A percentile compares a stretch with the other conserved stretches of the same genome.
phyloP scores from a whole-genome alignment of 2,888 invertebrate species.

The Sicus ferrugineus region DNA sequence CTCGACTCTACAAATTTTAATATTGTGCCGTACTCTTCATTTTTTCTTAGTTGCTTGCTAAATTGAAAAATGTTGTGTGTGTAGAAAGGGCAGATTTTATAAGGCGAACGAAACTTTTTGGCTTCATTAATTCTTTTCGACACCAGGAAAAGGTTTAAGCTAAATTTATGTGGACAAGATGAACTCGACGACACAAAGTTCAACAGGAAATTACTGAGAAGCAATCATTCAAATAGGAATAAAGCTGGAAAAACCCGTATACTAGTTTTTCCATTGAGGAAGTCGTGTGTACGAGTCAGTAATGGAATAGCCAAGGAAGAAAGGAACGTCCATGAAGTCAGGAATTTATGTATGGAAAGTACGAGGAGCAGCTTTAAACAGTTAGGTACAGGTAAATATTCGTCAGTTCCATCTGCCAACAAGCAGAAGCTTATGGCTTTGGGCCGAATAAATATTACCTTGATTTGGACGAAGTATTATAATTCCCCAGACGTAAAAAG shows the following conservation, averaged over 20 bases:
- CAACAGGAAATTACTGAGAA: conserved; percentile 6
- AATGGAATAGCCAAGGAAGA: no score
- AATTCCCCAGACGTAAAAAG: conserved; percentile 28
- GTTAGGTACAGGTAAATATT: background rate
- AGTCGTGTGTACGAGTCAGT: no score
- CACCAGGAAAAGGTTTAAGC: conserved; percentile 13
- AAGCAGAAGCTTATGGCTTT: no score
- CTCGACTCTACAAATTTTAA: background rate
- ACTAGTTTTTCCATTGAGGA: no score
- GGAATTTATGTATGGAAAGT: no score
- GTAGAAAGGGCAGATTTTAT: conserved; percentile 38
- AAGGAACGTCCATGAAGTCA: no score
- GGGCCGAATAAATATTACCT: background rate
- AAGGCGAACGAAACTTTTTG: conserved; percentile 29
- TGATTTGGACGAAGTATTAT: background rate
- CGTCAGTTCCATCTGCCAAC: no score
- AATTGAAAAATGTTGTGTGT: conserved; percentile 39
- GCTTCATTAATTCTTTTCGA: conserved; percentile 17
- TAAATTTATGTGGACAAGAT: conserved; percentile 13
- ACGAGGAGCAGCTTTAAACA: background rate
- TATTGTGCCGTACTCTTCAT: conserved; percentile 35
- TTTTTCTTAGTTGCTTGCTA: conserved; percentile 42
- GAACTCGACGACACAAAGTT: background rate
- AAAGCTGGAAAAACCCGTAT: conserved; percentile 10
- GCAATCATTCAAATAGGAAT: background rate